Base-by-base conservation (phyloP, 2,888 invertebrate species). In the Arge pagana region DNA sequence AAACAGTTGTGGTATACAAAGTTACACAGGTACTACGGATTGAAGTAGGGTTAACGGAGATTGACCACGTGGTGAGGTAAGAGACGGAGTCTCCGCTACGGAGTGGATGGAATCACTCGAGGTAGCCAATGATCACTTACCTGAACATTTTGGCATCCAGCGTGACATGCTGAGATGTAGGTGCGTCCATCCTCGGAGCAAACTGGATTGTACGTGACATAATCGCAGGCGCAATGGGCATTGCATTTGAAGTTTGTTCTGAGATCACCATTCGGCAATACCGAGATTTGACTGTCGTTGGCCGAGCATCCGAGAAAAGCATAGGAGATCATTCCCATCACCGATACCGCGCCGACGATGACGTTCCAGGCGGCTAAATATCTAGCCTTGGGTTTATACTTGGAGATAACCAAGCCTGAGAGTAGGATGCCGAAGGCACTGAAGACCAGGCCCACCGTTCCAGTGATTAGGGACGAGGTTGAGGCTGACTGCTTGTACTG, bases 91-190 rank as follows among this genome's bases (percentile, higher is more conserved):
- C n/a, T n/a, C n/a, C n/a, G n/a, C n/a, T n/a, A n/a, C n/a, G n/a
- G n/a, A n/a, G n/a, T n/a, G n/a, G n/a, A n/a, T n/a, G n/a, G n/a
- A n/a, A n/a, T n/a, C n/a, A n/a, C n/a, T n/a, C n/a, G n/a, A n/a
- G n/a, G n/a, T n/a, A n/a, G n/a, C n/a, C n/a, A n/a, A n/a, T n/a
- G n/a, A n/a, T 33, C 23, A 61, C 64, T 21, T 56, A 76, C 75
- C 67, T 67, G 58, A 8, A 73, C 49, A 40, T 74, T 72, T 42
- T 75, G 81, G 68, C 90, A 90, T 4, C 91, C 90, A 15, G 90
- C 90, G 68, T 89, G 88, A 67, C 91, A 91, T 4, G 90, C 86
- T 0, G 89, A 89, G 61, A 89, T 90, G 67, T 84, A 90, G 2
- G 86, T 86, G 59, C 83, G 81, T 0, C 82, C 82, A 55, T 83